Evolutionary conservation across 2,888 invertebrate genomes (phyloP), one percentile per base, ranked within the genome.

Genomic region (Leptopilina myrica): DNA sequence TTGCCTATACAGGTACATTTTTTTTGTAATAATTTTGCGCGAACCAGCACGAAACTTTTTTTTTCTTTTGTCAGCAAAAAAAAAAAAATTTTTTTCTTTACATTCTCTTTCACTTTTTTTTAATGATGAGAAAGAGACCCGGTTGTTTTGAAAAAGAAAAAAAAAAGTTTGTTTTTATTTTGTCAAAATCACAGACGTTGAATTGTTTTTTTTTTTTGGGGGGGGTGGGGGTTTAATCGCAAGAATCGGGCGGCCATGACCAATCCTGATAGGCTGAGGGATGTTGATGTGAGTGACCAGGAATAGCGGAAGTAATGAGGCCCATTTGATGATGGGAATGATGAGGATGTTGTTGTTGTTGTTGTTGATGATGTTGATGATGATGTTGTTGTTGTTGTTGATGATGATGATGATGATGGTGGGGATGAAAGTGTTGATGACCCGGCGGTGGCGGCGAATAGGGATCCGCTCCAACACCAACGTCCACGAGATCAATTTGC

Each of bases 381-480:
- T 85, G 86, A 46, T 88, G 88, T 62, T 87, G 88, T 76, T 88
- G 88, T 76, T 87, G 88, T 76, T 89, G 89, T 84, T 90, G 89
- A 79, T 90, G 89, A 84, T 43, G 43, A 1, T 88, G 90, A 87
- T 91, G 89, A 1, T 88, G 89, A 79, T 89, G 90, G 20, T 88
- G 88, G 77, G 87, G 88, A 77, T 89, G 89, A 85, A 89, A 89
- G 80, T 90, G 90, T 85, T 88, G 90, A 88, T 91, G 89, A 91
- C 91, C 91, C 91, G 91, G 91, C 86, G 91, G 91, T 87, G 90
- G 91, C 91, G 91, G 91, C 89, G 91, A 91, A 89, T 91, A 91
- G 86, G 91, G 87, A 78, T 91, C 91, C 76, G 85, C 87, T 75
- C 88, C 88, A 81, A 88, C 88, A 76, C 86, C 88, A 82, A 88